These are phyloP conservation scores for Prunella himalayana DNA, from an alignment of 2,113 vertebrate species.

Conservation along the genomic window DNA sequence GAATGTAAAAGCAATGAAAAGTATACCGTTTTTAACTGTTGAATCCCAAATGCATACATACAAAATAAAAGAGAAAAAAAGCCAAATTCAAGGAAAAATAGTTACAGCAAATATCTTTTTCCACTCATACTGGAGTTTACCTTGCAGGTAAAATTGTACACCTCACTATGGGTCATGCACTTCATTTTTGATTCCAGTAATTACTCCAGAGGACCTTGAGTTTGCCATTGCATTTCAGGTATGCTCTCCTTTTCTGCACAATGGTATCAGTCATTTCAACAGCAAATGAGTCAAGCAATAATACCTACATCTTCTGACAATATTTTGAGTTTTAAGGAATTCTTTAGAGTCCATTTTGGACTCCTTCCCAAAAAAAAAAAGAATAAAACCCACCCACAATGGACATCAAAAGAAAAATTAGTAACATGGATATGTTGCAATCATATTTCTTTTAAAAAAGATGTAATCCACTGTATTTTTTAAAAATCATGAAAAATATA, in stretches of 20 bases:
- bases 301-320: neutral
- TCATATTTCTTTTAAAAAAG: slow-evolving; percentile 70
- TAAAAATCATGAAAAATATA: slow-evolving; percentile 77
- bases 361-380: neutral
- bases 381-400: neutral
- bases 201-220: neutral
- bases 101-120: neutral
- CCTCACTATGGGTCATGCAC: neutral
- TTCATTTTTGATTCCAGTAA: neutral
- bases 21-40: neutral
- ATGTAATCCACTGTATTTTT: slow-evolving; percentile 60
- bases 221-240: neutral
- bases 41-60: neutral
- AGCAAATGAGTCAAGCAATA: neutral
- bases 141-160: neutral
- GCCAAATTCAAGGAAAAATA: neutral
- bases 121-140: neutral
- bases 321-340: neutral
- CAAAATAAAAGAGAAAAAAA: neutral
- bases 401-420: slow-evolving; percentile 53
- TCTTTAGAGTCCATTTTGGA: neutral
- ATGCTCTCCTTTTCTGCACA: neutral
- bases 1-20: neutral
- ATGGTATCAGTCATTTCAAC: neutral
- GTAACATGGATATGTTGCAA: slow-evolving; percentile 43